Evolutionary conservation across 2,888 invertebrate genomes (phyloP).

Genomic region (Syrphus vitripennis): DNA sequence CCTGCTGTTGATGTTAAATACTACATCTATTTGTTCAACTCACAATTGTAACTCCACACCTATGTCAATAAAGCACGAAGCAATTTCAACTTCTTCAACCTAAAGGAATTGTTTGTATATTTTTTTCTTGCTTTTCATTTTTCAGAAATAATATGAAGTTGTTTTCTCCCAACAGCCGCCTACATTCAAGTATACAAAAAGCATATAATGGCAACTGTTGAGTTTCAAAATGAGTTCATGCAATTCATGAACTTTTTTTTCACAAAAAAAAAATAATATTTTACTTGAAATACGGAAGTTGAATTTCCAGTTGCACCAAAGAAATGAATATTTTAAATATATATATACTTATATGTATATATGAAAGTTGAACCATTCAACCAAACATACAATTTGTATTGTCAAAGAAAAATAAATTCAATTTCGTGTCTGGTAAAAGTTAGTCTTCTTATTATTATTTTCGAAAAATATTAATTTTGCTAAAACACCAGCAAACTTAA

Average conservation of each 20-base stretch:
- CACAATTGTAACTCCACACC: conserved; percentile 4
- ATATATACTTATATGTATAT: not conserved
- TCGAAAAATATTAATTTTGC: not conserved
- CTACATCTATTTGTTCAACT: conserved; percentile 3
- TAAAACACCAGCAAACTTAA: not conserved
- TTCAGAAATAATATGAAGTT: not conserved
- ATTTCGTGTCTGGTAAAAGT: not conserved
- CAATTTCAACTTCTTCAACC: not conserved
- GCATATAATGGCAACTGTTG: conserved; percentile 7
- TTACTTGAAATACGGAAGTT: not conserved
- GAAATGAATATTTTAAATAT: not conserved
- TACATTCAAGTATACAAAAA: not conserved
- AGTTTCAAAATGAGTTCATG: not conserved
- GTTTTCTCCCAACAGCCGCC: not conserved
- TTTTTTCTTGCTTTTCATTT: not conserved
- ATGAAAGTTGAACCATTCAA: not conserved
- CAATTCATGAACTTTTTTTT: conserved; percentile 4
- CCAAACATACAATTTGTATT: not conserved
- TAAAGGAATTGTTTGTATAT: not conserved
- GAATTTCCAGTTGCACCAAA: not conserved
- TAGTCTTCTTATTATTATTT: not conserved
- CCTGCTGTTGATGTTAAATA: not conserved
- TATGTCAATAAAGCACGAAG: conserved; percentile 12
- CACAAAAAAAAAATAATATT: conserved; percentile 2
- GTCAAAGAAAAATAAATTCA: not conserved